phyloP scores from a whole-genome alignment of 2,888 invertebrate genomes.

The Epinotia demarniana region DNA sequence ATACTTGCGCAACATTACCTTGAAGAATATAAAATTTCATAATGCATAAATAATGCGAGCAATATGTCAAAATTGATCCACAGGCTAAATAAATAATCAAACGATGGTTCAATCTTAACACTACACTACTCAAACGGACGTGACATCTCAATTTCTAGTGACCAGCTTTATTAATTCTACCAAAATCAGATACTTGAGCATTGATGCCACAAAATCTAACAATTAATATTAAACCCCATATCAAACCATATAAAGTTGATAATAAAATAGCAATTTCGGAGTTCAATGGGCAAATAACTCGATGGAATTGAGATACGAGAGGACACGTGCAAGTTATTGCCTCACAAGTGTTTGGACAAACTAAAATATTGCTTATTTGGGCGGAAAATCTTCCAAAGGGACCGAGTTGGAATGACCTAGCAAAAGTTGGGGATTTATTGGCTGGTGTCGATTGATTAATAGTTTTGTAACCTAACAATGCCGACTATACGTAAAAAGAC shows the following conservation, averaged over 20 bases:
- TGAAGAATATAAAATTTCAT: background rate
- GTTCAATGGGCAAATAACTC: conserved; percentile 63
- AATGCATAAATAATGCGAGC: too few relatives aligned
- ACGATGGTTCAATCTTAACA: background rate
- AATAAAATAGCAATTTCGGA: conserved; percentile 36
- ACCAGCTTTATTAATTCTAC: conserved; percentile 74
- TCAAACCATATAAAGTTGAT: conserved; percentile 35
- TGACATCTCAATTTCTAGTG: conserved; percentile 57
- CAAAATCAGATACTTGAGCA: conserved; percentile 55
- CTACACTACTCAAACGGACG: conserved; percentile 14
- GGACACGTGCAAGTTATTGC: conserved; percentile 81
- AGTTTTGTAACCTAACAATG: conserved; percentile 8
- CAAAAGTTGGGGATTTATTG: conserved; percentile 42
- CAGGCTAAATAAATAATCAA: background rate
- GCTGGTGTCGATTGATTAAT: conserved; percentile 38
- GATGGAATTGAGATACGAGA: conserved; percentile 80
- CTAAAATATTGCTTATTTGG: conserved; percentile 79
- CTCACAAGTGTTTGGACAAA: conserved; percentile 80
- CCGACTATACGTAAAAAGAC: background rate
- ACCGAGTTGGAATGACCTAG: conserved; percentile 49
- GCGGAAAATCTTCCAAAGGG: conserved; percentile 66
- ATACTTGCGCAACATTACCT: background rate
- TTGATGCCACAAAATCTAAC: conserved; percentile 48
- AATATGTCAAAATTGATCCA: background rate
- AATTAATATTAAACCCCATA: conserved; percentile 38